phyloP scores from a whole-genome alignment of 2,888 invertebrate genomes.

The Sphaerophoria rueppellii region DNA sequence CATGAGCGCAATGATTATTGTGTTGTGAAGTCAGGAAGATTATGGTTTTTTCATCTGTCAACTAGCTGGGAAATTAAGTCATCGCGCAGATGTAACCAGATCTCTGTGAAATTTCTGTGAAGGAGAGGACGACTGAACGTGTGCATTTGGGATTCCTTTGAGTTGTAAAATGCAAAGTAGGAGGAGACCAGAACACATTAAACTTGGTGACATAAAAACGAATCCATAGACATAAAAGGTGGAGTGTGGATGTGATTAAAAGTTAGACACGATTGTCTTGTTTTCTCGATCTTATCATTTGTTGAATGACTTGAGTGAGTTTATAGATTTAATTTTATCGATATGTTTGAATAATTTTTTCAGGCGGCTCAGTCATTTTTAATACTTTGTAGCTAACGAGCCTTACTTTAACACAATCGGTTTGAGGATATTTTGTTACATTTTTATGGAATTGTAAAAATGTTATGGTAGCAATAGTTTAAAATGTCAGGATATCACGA shows the following conservation, averaged over 20 bases:
- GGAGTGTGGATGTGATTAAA: slow-evolving; percentile 3
- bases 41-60: slow-evolving; percentile 37
- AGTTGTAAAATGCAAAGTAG: background rate
- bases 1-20: slow-evolving; percentile 7
- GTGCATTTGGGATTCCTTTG: background rate
- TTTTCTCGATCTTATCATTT: background rate
- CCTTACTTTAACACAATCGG: no score
- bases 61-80: slow-evolving; percentile 38
- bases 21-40: slow-evolving; percentile 41
- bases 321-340: no score
- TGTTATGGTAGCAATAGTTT: no score
- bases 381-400: no score
- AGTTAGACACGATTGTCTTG: background rate
- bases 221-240: background rate
- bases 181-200: background rate
- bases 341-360: no score
- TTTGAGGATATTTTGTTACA: no score
- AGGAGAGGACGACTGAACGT: background rate
- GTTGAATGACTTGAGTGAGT: background rate
- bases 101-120: background rate
- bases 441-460: no score
- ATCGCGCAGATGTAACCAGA: slow-evolving; percentile 21
- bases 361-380: no score
- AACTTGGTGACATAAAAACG: background rate
- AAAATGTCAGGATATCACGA: no score